These are phyloP conservation scores for Drosophila ustulata DNA, from an alignment of 2,888 invertebrate species.

Conservation along the genomic window DNA sequence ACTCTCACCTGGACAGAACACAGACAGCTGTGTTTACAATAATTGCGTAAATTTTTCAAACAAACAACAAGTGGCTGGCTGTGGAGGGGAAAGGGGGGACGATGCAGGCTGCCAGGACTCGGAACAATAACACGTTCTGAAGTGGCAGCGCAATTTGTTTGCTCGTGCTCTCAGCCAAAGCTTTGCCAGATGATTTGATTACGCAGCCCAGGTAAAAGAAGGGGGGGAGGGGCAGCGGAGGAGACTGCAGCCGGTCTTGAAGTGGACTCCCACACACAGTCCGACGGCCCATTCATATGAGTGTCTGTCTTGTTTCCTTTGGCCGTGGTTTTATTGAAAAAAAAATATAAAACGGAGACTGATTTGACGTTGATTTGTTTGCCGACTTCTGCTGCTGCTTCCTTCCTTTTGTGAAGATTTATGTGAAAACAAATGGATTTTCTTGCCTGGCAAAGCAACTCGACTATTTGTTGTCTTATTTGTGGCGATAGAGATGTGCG, in stretches of 20 bases:
- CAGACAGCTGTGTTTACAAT: conserved; percentile 35
- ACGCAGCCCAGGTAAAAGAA: conserved; percentile 33
- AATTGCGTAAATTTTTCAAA: conserved; percentile 68
- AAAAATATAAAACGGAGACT: conserved; percentile 15
- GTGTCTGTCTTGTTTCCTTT: conserved; percentile 32
- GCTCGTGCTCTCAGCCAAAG: conserved; percentile 17
- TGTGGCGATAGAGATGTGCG: conserved; percentile 16
- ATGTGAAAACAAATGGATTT: conserved; percentile 42
- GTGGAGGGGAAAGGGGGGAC: not conserved
- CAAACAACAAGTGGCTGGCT: conserved; percentile 49
- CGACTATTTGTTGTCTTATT: no score
- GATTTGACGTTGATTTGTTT: conserved; percentile 59
- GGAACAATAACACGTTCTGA: conserved; percentile 31
- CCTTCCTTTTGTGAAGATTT: conserved; percentile 35
- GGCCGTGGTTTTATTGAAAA: conserved; percentile 20
- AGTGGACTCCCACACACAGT: conserved; percentile 4
- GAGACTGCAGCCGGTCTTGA: not conserved
- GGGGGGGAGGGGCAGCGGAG: conserved; percentile 2
- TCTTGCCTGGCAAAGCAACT: conserved; percentile 8
- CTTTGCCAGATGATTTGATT: conserved; percentile 66
- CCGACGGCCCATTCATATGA: conserved; percentile 32
- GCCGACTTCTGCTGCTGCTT: conserved; percentile 21
- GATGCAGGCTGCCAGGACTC: not conserved
- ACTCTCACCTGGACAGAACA: conserved; percentile 41
- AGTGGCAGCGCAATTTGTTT: conserved; percentile 46